Percentiles rank a stretch among this genome's conserved stretches.
These are phyloP conservation scores for Ardeotis arabs DNA, from an alignment of 2,113 vertebrate species.

Conservation along the genomic window DNA sequence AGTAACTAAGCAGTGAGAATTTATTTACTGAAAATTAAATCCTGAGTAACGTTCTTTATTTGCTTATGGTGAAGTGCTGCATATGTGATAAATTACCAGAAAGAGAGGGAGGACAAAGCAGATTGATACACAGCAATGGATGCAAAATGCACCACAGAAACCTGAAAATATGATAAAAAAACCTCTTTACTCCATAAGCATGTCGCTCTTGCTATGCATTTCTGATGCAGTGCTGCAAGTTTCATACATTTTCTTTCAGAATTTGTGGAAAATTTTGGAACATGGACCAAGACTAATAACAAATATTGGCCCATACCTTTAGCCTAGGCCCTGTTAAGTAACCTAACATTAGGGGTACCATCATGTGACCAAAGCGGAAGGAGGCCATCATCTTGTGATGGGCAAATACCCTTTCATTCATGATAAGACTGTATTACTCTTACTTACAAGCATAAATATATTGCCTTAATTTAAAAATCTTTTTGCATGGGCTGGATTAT, in stretches of 20 bases:
- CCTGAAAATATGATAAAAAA: background rate
- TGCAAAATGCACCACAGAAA: background rate
- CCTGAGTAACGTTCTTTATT: background rate
- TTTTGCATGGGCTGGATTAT: background rate
- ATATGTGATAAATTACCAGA: background rate
- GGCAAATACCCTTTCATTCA: background rate
- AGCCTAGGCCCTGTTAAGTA: background rate
- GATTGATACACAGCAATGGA: background rate
- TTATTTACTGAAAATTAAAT: background rate
- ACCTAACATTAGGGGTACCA: background rate
- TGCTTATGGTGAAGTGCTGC: background rate
- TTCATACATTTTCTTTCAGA: background rate
- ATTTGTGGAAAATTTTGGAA: background rate
- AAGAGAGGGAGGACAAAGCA: background rate
- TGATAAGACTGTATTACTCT: background rate
- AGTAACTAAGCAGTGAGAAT: background rate
- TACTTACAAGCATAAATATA: background rate
- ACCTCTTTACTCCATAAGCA: background rate
- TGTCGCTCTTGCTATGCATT: background rate
- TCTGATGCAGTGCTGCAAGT: background rate
- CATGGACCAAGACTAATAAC: accelerated
- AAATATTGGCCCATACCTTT: background rate
- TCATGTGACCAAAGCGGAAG: background rate
- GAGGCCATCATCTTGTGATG: background rate
- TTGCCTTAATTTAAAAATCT: background rate